Evolutionary conservation across 2,113 vertebrate species (phyloP).

Genomic region (Entomyzon cyanotis): DNA sequence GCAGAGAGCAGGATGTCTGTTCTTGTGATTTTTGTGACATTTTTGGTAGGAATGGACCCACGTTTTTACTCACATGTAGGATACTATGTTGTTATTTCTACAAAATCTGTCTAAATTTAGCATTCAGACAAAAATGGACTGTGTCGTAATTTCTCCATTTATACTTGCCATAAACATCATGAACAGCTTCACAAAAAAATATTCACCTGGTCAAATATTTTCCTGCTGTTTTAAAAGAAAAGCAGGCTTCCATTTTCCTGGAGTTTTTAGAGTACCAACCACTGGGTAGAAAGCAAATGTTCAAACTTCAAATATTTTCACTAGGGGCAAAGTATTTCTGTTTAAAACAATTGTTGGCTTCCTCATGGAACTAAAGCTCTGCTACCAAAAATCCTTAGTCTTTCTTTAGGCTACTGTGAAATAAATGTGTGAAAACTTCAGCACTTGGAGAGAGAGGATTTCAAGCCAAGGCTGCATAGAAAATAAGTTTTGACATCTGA

Average conservation of each 20-base stretch:
- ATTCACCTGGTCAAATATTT: neutral
- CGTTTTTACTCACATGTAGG: neutral
- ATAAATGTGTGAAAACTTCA: neutral
- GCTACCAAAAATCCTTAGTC: neutral
- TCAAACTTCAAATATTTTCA: neutral
- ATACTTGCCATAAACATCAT: neutral
- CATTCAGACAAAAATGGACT: neutral
- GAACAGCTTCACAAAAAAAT: neutral
- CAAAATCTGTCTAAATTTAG: neutral
- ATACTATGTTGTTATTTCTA: neutral
- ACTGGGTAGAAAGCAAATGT: neutral
- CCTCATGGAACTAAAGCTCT: neutral
- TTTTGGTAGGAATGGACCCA: neutral
- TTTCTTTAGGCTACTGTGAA: neutral
- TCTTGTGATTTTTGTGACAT: neutral
- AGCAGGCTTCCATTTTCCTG: fast-evolving
- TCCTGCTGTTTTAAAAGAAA: neutral
- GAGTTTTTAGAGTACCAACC: neutral
- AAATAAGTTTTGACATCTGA: neutral
- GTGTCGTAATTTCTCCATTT: neutral
- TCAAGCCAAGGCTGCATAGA: neutral
- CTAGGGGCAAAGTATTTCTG: neutral
- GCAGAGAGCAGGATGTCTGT: neutral
- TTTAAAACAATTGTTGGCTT: neutral
- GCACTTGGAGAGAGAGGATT: neutral